Conservation (phyloP, 1,140 invertebrate genomes). For the Akabosia matsudoensis region DNA sequence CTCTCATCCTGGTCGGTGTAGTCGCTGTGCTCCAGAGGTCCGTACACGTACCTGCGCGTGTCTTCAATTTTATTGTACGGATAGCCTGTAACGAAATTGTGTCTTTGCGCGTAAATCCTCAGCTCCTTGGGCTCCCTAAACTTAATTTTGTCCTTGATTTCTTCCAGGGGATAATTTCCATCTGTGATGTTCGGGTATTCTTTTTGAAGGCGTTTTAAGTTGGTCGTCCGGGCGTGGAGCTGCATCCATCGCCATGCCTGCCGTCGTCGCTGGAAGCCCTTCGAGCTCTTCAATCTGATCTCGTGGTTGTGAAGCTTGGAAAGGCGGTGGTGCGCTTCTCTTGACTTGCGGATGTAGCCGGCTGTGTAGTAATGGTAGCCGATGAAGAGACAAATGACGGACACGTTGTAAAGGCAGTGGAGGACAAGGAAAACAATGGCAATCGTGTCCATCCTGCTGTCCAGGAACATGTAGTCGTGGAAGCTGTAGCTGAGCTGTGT, state of each 20-base stretch:
- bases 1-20: background rate
- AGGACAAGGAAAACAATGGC: background rate
- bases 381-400: background rate
- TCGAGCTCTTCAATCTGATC: background rate
- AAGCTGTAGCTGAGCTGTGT: background rate
- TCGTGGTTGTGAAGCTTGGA: background rate
- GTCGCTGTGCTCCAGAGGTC: background rate
- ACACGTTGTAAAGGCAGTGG: background rate
- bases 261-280: background rate
- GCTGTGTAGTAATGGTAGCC: conserved; percentile 9
- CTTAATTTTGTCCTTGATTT: background rate
- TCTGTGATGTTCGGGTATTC: background rate
- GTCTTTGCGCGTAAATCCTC: background rate
- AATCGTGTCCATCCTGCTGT: background rate
- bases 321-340: background rate
- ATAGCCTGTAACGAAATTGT: background rate
- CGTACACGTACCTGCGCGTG: background rate
- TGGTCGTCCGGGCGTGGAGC: background rate
- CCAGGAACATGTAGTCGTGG: background rate
- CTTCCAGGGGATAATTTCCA: background rate
- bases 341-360: background rate
- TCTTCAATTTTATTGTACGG: background rate
- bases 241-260: background rate
- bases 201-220: background rate
- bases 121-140: background rate